phyloP scores from a whole-genome alignment of 2,113 vertebrate species.

The Saguinus imperator region DNA sequence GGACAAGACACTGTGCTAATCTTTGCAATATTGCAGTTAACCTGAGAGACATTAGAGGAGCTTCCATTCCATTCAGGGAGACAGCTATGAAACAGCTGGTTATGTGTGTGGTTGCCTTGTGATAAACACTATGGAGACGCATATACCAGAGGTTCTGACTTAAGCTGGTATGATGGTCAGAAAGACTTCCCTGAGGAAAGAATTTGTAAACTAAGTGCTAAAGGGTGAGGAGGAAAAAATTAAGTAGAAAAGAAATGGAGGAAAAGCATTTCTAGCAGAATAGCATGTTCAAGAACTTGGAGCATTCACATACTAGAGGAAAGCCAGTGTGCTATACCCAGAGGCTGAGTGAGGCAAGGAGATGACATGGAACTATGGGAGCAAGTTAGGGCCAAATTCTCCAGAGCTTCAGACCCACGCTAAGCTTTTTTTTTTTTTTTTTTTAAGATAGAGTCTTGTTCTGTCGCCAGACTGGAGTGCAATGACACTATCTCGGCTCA shows the following conservation, averaged over 20 bases:
- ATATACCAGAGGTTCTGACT: not conserved
- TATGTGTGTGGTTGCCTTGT: not conserved
- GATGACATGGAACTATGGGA: not conserved
- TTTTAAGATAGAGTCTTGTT: too few relatives aligned
- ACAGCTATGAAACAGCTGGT: not conserved
- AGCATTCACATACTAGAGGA: not conserved
- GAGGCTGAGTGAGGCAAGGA: not conserved
- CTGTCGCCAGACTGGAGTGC: too few relatives aligned
- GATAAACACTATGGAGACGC: not conserved
- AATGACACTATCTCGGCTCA: too few relatives aligned
- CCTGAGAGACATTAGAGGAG: not conserved
- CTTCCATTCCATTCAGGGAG: not conserved
- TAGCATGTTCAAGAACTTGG: not conserved
- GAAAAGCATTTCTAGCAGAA: not conserved
- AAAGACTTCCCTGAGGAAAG: not conserved
- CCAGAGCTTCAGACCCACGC: not conserved
- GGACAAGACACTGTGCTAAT: not conserved
- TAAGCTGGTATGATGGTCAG: not conserved
- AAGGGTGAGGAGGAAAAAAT: not conserved
- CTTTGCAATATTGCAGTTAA: not conserved
- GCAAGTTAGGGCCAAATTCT: not conserved
- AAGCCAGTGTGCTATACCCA: not conserved
- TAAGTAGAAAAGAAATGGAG: not conserved
- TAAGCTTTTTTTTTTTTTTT: not conserved
- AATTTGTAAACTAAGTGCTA: not conserved